phyloP scores from a whole-genome alignment of 2,113 vertebrate genomes.

The Eptatretus burgeri region DNA sequence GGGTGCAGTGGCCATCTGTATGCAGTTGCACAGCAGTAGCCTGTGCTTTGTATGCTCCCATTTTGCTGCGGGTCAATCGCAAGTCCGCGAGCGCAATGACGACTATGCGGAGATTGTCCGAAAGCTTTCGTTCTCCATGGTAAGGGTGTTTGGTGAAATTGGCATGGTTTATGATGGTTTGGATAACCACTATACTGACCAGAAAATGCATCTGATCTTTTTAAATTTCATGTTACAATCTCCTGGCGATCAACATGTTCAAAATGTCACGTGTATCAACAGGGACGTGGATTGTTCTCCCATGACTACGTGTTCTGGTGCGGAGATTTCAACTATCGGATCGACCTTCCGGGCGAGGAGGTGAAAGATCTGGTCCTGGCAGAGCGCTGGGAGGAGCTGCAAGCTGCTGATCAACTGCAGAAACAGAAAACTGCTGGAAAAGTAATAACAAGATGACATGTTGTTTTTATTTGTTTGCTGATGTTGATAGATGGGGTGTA shows the following conservation, averaged over 20 bases:
- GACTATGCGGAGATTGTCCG: slow-evolving; percentile 77
- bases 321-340: slow-evolving; percentile 95
- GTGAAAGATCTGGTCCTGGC: slow-evolving; percentile 73
- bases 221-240: too few relatives aligned
- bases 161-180: too few relatives aligned
- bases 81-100: slow-evolving; percentile 86
- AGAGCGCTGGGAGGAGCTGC: slow-evolving; percentile 65
- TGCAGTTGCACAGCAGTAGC: slow-evolving; percentile 86
- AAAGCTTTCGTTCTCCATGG: slow-evolving; percentile 76
- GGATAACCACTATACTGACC: too few relatives aligned
- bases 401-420: slow-evolving; percentile 57
- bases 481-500: not conserved
- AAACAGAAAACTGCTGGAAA: slow-evolving; percentile 62
- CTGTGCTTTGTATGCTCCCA: slow-evolving; percentile 93
- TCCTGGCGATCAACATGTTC: too few relatives aligned
- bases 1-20: slow-evolving; percentile 69
- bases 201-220: too few relatives aligned
- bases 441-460: slow-evolving; percentile 20
- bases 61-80: slow-evolving; percentile 85
- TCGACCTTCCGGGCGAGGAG: slow-evolving; percentile 68
- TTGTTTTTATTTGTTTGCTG: not conserved
- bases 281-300: slow-evolving; percentile 79
- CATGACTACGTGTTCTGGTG: slow-evolving; percentile 98
- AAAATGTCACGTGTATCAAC: not conserved
- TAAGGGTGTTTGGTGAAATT: slow-evolving; percentile 14